Evolutionary conservation across 1,140 invertebrate genomes (phyloP), one percentile per base, ranked within the genome.

Genomic region (Globodera ellingtonae): DNA sequence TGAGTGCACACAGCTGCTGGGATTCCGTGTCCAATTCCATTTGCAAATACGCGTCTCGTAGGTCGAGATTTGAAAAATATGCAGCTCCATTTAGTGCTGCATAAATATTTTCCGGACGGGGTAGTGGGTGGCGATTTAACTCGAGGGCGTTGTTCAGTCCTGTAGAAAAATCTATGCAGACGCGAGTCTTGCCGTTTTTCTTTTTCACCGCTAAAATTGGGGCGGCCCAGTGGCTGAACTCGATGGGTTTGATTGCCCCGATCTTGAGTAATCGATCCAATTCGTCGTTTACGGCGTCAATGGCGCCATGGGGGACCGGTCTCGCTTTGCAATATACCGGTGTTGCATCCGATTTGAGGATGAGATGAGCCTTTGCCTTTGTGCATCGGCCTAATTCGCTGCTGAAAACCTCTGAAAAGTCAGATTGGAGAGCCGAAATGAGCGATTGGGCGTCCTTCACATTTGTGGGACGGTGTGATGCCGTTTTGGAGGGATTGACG

Each of bases 121-220:
- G 86, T 0, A 86, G 35, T n/a, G 83, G 86, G 67, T 86, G 84
- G 44, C 76, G 59, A 24, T 86, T 74, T 0, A 80, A 15, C 50
- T 77, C 70, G 0, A 87, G 46, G 7, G 70, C 52, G 48, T 69
- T 73, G 66, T 87, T 87, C 5, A 89, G 66, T 18, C 84, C 84
- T 0, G 84, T 85, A n/a, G 72, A 78, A 67, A 89, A 88, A 82
- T 89, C 85, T 78, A 79, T 81, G 79, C 89, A 91, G 0, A 90
- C 66, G 24, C 90, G 75, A 6, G 89, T 86, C 75, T 85, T 82
- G 3, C 90, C 89, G 72, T 87, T 78, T 15, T 86, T 70, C 83
- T 90, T 91, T 69, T 85, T 85, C 5, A 90, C 85, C 0, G 88
- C 81, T 0, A 90, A 86, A 35, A 91, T 75, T 9, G 91, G 90